A percentile compares a stretch with the other conserved stretches of the same genome.
Evolutionary conservation across 2,113 vertebrate genomes (phyloP).

Genomic region (Sclerurus mexicanus): DNA sequence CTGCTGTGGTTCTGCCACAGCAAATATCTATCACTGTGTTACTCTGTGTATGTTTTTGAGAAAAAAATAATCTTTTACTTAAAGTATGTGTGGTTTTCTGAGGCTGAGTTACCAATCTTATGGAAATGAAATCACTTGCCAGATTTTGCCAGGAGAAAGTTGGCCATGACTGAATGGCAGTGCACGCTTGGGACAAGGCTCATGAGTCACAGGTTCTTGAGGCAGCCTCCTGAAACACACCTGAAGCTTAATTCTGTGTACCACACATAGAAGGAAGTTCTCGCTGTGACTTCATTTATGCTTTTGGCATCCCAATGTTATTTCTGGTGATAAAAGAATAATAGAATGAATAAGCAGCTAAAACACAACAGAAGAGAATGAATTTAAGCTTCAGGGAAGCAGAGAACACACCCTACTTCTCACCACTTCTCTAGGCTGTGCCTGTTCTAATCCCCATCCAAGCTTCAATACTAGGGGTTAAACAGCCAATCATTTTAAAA

Average conservation of each 20-base stretch:
- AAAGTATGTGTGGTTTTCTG: background rate
- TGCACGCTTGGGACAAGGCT: background rate
- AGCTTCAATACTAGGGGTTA: background rate
- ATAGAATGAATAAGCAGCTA: conserved; percentile 8
- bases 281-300: background rate
- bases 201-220: background rate
- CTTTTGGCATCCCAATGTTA: background rate
- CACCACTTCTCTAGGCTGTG: background rate
- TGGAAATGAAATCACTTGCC: background rate
- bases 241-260: background rate
- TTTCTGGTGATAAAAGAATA: conserved; percentile 15
- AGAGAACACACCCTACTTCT: background rate
- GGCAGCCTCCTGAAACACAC: background rate
- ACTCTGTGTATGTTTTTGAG: background rate
- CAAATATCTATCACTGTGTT: background rate
- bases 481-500: background rate
- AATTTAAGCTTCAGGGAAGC: background rate
- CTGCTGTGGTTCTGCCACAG: background rate
- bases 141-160: background rate
- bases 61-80: background rate
- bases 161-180: background rate
- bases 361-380: background rate
- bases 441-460: background rate
- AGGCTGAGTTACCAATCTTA: background rate
- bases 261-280: background rate